These are phyloP conservation scores for Magallana gigas DNA, from an alignment of 1,140 invertebrate species.

Conservation along the genomic window DNA sequence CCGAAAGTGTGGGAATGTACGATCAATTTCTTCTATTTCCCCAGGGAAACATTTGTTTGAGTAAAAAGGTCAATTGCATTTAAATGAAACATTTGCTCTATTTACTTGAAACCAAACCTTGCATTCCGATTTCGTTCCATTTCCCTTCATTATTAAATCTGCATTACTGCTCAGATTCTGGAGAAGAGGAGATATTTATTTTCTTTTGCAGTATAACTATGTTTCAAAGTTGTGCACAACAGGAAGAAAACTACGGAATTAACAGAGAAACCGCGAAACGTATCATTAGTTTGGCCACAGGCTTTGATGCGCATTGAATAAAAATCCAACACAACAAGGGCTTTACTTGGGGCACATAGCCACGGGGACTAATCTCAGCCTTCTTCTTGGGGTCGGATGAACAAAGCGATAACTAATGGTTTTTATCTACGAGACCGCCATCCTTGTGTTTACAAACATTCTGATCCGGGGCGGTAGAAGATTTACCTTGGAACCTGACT, in stretches of 20 bases:
- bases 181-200: too few species aligned
- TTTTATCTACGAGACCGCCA: constrained; percentile 20
- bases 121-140: too few species aligned
- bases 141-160: too few species aligned
- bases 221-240: too few species aligned
- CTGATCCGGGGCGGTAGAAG: constrained; percentile 5
- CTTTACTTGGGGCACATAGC: neutral
- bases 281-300: neutral
- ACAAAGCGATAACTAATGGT: constrained; percentile 21
- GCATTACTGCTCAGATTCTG: too few species aligned
- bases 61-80: too few species aligned
- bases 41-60: too few species aligned
- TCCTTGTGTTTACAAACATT: constrained; percentile 26
- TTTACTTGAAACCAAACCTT: too few species aligned
- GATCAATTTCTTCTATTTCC: too few species aligned
- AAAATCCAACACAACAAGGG: constrained; percentile 11
- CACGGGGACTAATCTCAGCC: neutral
- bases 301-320: neutral
- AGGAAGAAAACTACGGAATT: neutral
- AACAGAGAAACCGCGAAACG: neutral
- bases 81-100: too few species aligned
- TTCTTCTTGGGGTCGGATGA: neutral
- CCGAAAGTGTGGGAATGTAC: too few species aligned
- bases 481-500: neutral
- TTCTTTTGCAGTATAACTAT: too few species aligned